phyloP scores from a whole-genome alignment of 2,888 invertebrate species.

The Lasioglossum malachurum region DNA sequence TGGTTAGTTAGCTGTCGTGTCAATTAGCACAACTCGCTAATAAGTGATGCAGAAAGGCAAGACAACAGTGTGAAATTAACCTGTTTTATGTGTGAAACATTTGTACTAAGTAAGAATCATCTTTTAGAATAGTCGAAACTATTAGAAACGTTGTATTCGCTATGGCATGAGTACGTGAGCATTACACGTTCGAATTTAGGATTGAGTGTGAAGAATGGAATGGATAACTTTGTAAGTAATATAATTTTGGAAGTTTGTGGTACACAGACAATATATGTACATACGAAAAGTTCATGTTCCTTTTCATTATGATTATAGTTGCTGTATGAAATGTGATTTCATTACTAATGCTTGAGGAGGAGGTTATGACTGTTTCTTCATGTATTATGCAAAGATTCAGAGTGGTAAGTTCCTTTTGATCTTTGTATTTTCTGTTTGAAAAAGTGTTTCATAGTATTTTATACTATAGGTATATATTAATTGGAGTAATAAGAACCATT shows the following conservation, averaged over 20 bases:
- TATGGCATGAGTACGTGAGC: not conserved
- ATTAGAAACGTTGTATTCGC: not conserved
- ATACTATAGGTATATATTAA: too few species aligned
- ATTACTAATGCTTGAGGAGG: not conserved
- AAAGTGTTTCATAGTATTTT: not conserved
- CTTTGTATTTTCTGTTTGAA: not conserved
- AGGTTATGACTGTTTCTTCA: too few species aligned
- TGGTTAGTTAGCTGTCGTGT: slow-evolving; percentile 13
- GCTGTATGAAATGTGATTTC: not conserved
- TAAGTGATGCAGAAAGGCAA: not conserved
- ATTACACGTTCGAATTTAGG: not conserved
- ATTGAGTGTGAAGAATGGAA: not conserved
- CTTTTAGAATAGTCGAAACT: not conserved
- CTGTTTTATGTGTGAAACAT: not conserved
- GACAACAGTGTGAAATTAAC: not conserved
- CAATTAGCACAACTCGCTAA: slow-evolving; percentile 23
- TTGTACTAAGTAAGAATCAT: not conserved
- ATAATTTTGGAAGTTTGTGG: not conserved
- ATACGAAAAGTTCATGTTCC: not conserved
- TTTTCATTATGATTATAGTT: not conserved
- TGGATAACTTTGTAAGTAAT: not conserved
- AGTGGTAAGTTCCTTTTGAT: slow-evolving; percentile 26
- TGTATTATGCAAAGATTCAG: not conserved
- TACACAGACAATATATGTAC: not conserved
- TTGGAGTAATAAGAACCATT: not conserved